These are phyloP conservation scores for Chlorospingus semifuscus DNA, from an alignment of 2,797 vertebrate genomes.

Conservation along the genomic window DNA sequence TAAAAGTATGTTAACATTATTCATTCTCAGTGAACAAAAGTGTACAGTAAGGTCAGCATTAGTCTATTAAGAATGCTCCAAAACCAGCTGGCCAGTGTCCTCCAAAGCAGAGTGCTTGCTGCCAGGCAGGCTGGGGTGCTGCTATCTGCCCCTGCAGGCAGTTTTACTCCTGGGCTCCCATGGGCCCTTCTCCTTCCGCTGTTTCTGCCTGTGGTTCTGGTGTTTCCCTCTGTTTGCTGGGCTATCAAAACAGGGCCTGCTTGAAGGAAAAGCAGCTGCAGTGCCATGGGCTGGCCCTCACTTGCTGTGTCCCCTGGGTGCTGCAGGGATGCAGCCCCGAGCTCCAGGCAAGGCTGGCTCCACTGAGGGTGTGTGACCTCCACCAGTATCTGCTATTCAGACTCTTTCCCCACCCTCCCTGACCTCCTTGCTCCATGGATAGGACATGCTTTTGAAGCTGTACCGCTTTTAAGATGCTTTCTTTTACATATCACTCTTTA, in stretches of 20 bases:
- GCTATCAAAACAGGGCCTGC: not conserved
- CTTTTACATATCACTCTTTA: not conserved
- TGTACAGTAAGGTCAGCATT: constrained; percentile 52
- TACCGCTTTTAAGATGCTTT: constrained; percentile 35
- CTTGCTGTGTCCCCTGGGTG: not conserved
- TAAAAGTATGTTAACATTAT: not conserved
- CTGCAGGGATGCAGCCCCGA: not conserved
- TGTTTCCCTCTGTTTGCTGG: not conserved
- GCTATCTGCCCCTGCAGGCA: not conserved
- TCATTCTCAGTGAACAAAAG: constrained; percentile 16
- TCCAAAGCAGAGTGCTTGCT: not conserved
- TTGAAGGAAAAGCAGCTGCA: not conserved
- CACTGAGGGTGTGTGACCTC: not conserved
- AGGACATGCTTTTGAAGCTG: not conserved
- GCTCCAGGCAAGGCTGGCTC: not conserved
- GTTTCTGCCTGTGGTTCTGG: not conserved
- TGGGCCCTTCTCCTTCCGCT: not conserved
- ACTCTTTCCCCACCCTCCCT: not conserved
- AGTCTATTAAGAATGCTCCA: constrained; percentile 22
- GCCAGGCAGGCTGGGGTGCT: not conserved
- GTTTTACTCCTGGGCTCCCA: not conserved
- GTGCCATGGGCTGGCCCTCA: not conserved
- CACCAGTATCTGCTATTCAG: not conserved
- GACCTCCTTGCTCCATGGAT: not conserved
- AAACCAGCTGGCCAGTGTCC: not conserved